phyloP scores from a whole-genome alignment of 2,888 invertebrate genomes.

The Holacanthella duospinosa region DNA sequence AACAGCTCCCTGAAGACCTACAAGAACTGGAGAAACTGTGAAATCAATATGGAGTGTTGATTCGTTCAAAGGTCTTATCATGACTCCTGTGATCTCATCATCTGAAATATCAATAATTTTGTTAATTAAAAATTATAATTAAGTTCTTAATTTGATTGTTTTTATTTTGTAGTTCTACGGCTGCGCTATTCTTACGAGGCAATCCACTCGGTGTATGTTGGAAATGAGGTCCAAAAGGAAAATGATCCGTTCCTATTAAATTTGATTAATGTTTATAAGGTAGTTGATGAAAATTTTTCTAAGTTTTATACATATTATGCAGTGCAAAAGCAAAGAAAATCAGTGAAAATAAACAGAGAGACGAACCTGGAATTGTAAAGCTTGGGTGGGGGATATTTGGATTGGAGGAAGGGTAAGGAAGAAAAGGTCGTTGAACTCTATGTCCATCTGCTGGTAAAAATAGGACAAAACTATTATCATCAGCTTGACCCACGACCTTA shows the following conservation, averaged over 20 bases:
- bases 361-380: constrained; percentile 4
- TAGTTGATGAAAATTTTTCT: not conserved
- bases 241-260: constrained; percentile 6
- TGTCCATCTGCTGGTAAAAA: constrained; percentile 23
- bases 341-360: not conserved
- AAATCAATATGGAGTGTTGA: constrained; percentile 70
- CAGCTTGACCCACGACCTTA: constrained; percentile 32
- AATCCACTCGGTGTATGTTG: not conserved
- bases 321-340: not conserved
- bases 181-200: no score
- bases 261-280: not conserved
- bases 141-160: not conserved
- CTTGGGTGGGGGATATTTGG: not conserved
- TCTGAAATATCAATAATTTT: constrained; percentile 26
- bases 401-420: no score
- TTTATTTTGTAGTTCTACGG: no score
- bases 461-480: constrained; percentile 35
- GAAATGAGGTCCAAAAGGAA: constrained; percentile 8
- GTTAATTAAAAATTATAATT: not conserved
- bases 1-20: constrained; percentile 75
- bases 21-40: constrained; percentile 67
- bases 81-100: constrained; percentile 49
- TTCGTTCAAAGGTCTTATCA: constrained; percentile 64
- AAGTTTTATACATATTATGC: not conserved
- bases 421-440: constrained; percentile 1